Conservation (phyloP, 2,888 invertebrate genomes). For the Operophtera brumata region DNA sequence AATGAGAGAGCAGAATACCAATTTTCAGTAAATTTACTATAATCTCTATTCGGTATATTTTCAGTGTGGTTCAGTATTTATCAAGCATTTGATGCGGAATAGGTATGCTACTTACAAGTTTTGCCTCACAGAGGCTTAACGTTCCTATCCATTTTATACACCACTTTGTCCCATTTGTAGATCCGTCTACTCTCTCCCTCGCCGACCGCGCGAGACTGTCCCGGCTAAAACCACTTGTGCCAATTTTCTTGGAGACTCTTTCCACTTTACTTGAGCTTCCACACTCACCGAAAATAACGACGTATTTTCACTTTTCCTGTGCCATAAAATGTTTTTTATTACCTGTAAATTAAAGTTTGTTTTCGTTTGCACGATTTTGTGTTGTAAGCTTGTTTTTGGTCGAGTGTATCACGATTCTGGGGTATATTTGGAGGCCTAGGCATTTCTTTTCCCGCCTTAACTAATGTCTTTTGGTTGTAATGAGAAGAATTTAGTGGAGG, state of each 20-base stretch:
- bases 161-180: conserved; percentile 12
- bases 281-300: conserved; percentile 49
- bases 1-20: no score
- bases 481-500: conserved; percentile 69
- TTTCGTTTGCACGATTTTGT: conserved; percentile 37
- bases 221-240: conserved; percentile 80
- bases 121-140: conserved; percentile 25
- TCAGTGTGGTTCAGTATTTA: no score
- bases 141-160: not conserved
- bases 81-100: no score
- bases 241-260: conserved; percentile 79
- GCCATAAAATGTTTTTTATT: conserved; percentile 49
- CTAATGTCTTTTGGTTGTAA: conserved; percentile 74
- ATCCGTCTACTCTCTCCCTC: conserved; percentile 41
- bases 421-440: conserved; percentile 70
- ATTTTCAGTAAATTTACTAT: no score
- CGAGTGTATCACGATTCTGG: conserved; percentile 48
- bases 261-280: conserved; percentile 76
- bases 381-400: conserved; percentile 31
- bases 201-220: conserved; percentile 57
- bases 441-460: conserved; percentile 69
- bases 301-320: conserved; percentile 48
- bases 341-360: conserved; percentile 43
- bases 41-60: no score
- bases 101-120: no score